phyloP scores from a whole-genome alignment of 2,888 invertebrate species.

The Branchipolynoe longqiensis region DNA sequence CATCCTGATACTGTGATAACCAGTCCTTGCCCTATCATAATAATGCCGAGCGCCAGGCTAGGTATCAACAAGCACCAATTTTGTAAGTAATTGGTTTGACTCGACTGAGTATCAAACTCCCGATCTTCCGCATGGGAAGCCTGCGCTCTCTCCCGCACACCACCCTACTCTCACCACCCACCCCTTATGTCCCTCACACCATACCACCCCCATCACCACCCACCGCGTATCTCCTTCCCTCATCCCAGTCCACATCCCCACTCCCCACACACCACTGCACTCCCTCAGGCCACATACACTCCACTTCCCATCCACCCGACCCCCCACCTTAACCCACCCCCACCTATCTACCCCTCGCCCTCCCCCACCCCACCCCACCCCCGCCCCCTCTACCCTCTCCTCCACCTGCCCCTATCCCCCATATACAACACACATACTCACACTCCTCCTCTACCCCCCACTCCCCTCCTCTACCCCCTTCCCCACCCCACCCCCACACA shows the following conservation, averaged over 20 bases:
- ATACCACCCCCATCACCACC: not conserved
- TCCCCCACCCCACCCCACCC: not conserved
- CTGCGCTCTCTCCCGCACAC: constrained; percentile 6
- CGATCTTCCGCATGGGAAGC: too few relatives aligned
- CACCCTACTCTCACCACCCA: not conserved
- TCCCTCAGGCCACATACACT: not conserved
- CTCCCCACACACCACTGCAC: not conserved
- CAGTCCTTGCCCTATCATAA: too few relatives aligned
- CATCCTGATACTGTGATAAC: too few relatives aligned
- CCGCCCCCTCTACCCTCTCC: not conserved
- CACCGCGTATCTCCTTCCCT: not conserved
- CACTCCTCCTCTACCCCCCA: not conserved
- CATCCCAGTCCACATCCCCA: not conserved
- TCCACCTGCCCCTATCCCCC: not conserved
- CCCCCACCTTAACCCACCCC: not conserved
- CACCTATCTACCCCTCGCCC: not conserved
- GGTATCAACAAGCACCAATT: too few relatives aligned
- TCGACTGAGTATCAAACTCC: too few relatives aligned
- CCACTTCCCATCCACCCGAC: not conserved
- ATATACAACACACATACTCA: not conserved
- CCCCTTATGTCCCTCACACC: not conserved
- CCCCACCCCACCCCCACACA: too few relatives aligned
- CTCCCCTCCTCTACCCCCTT: too few relatives aligned
- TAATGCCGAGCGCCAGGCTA: too few relatives aligned
- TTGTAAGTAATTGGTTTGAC: too few relatives aligned